Evolutionary conservation across 2,113 vertebrate species (phyloP), one percentile per base, ranked within the genome.

Genomic region (Andinoacara biseriatus): DNA sequence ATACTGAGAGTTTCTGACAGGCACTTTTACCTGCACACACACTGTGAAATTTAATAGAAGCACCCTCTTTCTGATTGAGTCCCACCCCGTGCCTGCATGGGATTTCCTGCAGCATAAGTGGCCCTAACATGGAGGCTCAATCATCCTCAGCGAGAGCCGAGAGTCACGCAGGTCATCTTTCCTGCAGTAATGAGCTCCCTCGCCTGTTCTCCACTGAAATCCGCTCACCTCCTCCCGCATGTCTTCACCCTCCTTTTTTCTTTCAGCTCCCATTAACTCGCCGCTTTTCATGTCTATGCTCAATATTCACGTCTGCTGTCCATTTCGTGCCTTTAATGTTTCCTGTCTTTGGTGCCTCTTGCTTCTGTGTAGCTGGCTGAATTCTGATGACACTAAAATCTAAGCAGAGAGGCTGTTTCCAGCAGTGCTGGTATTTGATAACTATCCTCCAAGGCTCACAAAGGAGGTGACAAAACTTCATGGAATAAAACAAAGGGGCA

Each of bases 181-280:
- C 77, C 74, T 46, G 38, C 81, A 67, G 77, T 89, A 81, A 89
- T 84, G 78, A 67, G 77, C 62, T 83, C 60, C 83, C 35, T 79
- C 17, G 2, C 17, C 60, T 61, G 18, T 43, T 58, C 59, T 65
- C 31, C 3, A 13, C 63, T 62, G 61, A n/a, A 60, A 76, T 10
- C 8, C 33, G 52, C 22, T 29, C 4, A 6, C 35, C n/a, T 46
- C 38, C 49, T 59, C 31, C 13, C 5, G 5, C n/a, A 59, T 56
- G 35, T 75, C 29, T 40, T 63, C 10, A 29, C 29, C 38, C 58
- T 7, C 35, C 4, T 38, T 18, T 63, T 80, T 52, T 59, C 35
- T 43, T 52, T 54, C 54, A 65, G 40, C 46, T 31, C 33, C 78
- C 65, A n/a, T 74, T 46, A 26, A 74, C 35, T 29, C 1, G 7